These are phyloP conservation scores for Eupithecia centaureata DNA, from an alignment of 2,888 invertebrate genomes.

Conservation along the genomic window DNA sequence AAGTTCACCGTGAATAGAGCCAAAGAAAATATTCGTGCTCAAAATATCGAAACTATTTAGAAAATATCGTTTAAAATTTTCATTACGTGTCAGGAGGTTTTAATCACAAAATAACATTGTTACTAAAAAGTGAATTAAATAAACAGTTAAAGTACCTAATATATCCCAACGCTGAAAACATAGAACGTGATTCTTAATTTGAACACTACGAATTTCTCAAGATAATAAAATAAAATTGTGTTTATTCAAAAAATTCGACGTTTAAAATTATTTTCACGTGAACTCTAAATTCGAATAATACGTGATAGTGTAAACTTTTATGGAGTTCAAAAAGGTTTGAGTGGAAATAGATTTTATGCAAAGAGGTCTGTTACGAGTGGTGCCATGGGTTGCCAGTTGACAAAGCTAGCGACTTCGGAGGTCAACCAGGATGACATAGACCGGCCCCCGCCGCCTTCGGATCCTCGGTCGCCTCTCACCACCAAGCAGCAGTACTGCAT, in stretches of 20 bases:
- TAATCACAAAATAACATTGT: background rate
- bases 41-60: background rate
- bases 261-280: background rate
- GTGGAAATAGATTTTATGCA: background rate
- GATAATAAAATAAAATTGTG: background rate
- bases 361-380: conserved; percentile 5
- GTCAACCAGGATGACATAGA: conserved; percentile 75
- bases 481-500: conserved; percentile 94
- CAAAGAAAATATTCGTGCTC: conserved; percentile 9
- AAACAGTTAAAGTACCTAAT: background rate
- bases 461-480: conserved; percentile 91
- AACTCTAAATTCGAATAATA: conserved; percentile 1
- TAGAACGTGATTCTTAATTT: background rate
- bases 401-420: conserved; percentile 86
- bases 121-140: background rate
- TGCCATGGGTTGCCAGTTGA: conserved; percentile 89
- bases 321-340: background rate
- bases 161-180: background rate
- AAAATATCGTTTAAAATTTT: background rate
- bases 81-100: background rate
- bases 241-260: background rate
- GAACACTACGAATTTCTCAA: background rate
- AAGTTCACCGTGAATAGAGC: conserved; percentile 18
- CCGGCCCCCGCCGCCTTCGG: conserved; percentile 87
- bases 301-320: background rate